Conservation (phyloP, 2,888 invertebrate genomes). For the Rhagonycha lutea region DNA sequence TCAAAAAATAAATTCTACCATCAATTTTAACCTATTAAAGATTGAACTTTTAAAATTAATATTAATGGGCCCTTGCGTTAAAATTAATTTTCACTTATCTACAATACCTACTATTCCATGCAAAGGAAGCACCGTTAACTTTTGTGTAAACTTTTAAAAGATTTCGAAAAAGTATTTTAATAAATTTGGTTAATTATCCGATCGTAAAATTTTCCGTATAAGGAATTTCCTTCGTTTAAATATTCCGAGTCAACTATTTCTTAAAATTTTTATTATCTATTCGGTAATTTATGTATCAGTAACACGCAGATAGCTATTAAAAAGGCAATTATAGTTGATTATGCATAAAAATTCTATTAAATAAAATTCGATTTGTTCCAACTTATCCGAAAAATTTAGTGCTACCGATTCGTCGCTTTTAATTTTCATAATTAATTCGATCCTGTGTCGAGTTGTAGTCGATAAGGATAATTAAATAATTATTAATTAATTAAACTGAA, state of each 20-base stretch:
- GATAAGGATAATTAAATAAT: background rate
- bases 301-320: background rate
- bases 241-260: background rate
- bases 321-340: background rate
- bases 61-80: background rate
- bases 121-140: background rate
- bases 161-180: background rate
- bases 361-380: background rate
- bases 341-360: background rate
- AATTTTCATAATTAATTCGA: background rate
- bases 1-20: background rate
- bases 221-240: background rate
- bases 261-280: background rate
- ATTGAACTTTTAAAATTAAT: background rate
- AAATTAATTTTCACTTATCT: background rate
- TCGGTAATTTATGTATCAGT: constrained; percentile 1
- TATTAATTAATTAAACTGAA: background rate
- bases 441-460: background rate
- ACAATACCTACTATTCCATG: background rate
- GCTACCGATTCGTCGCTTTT: background rate
- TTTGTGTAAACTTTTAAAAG: background rate
- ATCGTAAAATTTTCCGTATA: background rate
- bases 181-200: background rate
- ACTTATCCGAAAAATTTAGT: background rate
- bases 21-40: background rate